These are phyloP conservation scores for Brevimyrus niger DNA, from an alignment of 2,113 vertebrate genomes.

Conservation along the genomic window DNA sequence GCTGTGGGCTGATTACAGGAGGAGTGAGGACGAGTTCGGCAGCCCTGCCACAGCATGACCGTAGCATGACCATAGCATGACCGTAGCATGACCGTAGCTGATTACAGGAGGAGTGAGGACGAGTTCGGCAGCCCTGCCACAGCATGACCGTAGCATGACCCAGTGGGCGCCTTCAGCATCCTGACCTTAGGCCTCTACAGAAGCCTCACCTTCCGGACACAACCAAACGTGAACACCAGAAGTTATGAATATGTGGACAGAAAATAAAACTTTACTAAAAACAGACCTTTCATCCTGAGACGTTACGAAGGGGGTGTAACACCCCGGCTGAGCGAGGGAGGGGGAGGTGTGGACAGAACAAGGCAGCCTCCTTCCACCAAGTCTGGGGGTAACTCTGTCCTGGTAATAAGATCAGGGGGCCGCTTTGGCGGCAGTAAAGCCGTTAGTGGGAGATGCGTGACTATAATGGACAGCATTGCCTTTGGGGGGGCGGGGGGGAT, in stretches of 20 bases:
- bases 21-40: not conserved
- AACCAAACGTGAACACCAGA: not conserved
- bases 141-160: not conserved
- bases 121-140: not conserved
- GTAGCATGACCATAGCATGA: not conserved
- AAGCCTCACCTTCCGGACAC: not conserved
- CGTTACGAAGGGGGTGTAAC: slow-evolving; percentile 15
- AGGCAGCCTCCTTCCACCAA: slow-evolving; percentile 13
- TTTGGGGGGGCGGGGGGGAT: no score
- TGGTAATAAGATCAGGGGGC: slow-evolving; percentile 31
- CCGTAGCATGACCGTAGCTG: no score
- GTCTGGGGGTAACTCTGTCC: slow-evolving; percentile 15
- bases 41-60: not conserved
- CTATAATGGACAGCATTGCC: slow-evolving; percentile 8
- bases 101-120: not conserved
- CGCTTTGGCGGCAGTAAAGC: slow-evolving; percentile 11
- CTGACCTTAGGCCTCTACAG: not conserved
- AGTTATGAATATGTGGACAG: not conserved
- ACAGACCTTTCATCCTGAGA: not conserved
- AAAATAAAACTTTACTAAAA: not conserved
- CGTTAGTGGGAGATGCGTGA: slow-evolving; percentile 12
- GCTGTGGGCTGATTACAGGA: not conserved
- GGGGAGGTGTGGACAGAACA: slow-evolving; percentile 3
- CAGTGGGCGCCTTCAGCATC: not conserved
- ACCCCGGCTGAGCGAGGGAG: slow-evolving; percentile 8